phyloP scores from a whole-genome alignment of 1,140 invertebrate species.

The Neodiprion pinetum region DNA sequence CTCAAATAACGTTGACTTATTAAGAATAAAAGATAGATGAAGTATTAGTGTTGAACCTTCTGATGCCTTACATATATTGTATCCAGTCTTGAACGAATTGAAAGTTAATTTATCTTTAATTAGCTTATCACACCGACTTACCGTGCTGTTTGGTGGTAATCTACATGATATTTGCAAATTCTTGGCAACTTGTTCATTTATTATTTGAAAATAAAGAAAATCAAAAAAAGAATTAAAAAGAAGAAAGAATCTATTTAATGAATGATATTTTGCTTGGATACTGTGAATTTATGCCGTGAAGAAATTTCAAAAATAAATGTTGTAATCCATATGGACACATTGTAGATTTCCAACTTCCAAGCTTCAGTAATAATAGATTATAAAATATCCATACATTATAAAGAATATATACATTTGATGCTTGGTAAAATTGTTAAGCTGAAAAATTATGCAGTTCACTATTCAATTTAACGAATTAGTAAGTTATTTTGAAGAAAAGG shows the following conservation, averaged over 20 bases:
- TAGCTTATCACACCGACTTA: not conserved
- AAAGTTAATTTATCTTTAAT: not conserved
- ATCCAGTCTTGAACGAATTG: not conserved
- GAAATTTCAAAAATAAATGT: not conserved
- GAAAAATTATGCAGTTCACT: no score
- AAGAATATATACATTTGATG: no score
- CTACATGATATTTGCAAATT: conserved; percentile 1
- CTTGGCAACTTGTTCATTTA: not conserved
- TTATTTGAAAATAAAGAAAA: not conserved
- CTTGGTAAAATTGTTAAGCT: no score
- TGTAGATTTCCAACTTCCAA: not conserved
- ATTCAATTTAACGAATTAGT: no score
- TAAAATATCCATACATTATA: not conserved
- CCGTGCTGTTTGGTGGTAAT: not conserved
- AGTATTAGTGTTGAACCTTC: not conserved
- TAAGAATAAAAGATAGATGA: not conserved
- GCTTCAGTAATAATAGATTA: not conserved
- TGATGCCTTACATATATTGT: conserved; percentile 3
- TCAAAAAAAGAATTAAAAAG: not conserved
- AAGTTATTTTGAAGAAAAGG: no score
- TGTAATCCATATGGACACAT: not conserved
- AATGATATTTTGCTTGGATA: not conserved
- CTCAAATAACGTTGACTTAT: not conserved
- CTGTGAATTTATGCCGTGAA: not conserved
- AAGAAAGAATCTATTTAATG: not conserved